Evolutionary conservation across 2,113 vertebrate species (phyloP).

Genomic region (Grallaria varia): DNA sequence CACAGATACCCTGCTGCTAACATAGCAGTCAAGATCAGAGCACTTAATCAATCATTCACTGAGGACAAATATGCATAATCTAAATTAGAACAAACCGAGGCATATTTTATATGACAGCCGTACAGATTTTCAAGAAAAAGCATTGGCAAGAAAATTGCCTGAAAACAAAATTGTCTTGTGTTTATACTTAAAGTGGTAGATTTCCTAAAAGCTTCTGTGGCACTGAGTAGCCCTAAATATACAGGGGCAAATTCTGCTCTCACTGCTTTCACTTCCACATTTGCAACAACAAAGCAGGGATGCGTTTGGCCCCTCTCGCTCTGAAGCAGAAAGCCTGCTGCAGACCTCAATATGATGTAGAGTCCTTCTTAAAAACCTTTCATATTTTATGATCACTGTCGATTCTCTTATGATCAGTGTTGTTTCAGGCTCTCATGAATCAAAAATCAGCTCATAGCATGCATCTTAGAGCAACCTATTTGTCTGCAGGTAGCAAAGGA

Average conservation of each 20-base stretch:
- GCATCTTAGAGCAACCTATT: slow-evolving; percentile 41
- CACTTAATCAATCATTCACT: slow-evolving; percentile 70
- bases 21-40: slow-evolving; percentile 69
- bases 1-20: slow-evolving; percentile 63
- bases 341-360: neutral
- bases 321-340: neutral
- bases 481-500: slow-evolving; percentile 55
- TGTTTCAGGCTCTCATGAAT: slow-evolving; percentile 50
- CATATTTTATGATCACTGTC: slow-evolving; percentile 46
- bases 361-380: slow-evolving; percentile 42
- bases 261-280: neutral
- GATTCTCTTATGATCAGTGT: slow-evolving; percentile 39
- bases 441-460: slow-evolving; percentile 12
- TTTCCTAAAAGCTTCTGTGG: neutral
- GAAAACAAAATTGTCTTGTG: slow-evolving; percentile 30
- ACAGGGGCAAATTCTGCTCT: neutral
- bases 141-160: slow-evolving; percentile 45
- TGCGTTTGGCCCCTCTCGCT: neutral
- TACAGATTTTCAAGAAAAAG: slow-evolving; percentile 61
- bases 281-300: neutral
- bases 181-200: slow-evolving; percentile 32
- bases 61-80: slow-evolving; percentile 62
- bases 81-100: slow-evolving; percentile 62
- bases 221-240: neutral
- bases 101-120: slow-evolving; percentile 62